Evolutionary conservation across 2,113 vertebrate species (phyloP).

Genomic region (Aegypius monachus): DNA sequence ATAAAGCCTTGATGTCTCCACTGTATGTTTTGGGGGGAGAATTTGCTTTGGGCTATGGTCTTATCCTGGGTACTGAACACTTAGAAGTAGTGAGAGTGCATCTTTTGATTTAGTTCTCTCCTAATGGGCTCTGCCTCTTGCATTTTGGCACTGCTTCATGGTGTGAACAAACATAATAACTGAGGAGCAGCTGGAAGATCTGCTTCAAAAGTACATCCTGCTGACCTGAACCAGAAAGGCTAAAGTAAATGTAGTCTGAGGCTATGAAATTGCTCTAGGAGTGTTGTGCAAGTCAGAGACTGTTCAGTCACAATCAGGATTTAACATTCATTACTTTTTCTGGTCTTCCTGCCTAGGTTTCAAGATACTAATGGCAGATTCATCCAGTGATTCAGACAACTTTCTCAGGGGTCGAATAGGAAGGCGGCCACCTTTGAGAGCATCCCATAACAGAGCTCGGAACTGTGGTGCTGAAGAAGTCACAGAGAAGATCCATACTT

Average conservation of each 20-base stretch:
- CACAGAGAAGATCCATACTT: constrained; percentile 86
- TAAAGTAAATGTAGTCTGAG: background rate
- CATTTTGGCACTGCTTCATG: background rate
- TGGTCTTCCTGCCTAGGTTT: constrained; percentile 6
- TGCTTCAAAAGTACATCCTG: background rate
- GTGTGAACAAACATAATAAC: background rate
- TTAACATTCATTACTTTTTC: background rate
- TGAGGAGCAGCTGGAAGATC: background rate
- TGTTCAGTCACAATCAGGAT: background rate
- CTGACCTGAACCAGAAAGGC: background rate
- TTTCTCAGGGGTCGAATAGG: constrained; percentile 47
- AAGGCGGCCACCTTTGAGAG: constrained; percentile 64
- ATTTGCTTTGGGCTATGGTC: background rate
- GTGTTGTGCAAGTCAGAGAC: background rate
- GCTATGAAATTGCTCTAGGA: background rate
- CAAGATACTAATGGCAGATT: constrained; percentile 80
- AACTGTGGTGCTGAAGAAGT: constrained; percentile 67
- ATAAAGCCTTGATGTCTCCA: background rate
- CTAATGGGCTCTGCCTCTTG: background rate
- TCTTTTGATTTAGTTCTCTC: background rate
- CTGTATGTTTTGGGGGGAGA: background rate
- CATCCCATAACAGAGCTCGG: constrained; percentile 38
- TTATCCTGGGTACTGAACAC: background rate
- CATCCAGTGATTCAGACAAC: constrained; percentile 85
- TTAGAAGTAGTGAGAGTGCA: background rate